Base-by-base conservation (phyloP, 1,140 invertebrate genomes). In the Apis dorsata region DNA sequence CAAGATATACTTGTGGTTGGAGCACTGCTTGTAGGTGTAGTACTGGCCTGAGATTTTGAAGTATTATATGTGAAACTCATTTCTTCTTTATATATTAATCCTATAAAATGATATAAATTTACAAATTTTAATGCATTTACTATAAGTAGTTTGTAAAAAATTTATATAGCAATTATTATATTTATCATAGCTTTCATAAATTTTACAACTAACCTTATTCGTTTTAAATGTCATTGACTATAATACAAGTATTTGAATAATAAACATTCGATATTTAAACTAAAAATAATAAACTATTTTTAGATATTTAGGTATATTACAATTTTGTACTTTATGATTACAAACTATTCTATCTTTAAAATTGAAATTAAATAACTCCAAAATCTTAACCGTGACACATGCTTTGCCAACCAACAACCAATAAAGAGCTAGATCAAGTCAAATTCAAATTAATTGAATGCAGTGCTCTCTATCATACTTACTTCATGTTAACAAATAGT, bases 1-100 rank as follows among this genome's bases (percentile, higher is more conserved):
- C 57, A 89, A 87, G 34, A 88, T 76, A 77, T 90, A 71, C 93
- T 87, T 65, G 90, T 85, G 19, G 92, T 91, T 57, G 92, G 89
- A 49, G 89, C 90, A 86, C 92, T 65, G 1, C 92, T 17, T 0
- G 80, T 28, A 7, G 80, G 28, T 12, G 92, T 90, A 73, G 86
- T 87, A n/a, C 70, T 89, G 5, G 91, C 49, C 53, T 93, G 92
- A 44, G 92, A 90, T 53, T 92, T 93, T 51, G 89, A 76, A 24
- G 87, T 69, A 73, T 90, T 90, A 65, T 89, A 89, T 28, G 28
- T 83, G 60, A 92, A 93, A 91, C 86, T 92, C 91, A 92, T 93
- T 66, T 87, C 92, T 49, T 93, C 60, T 86, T 91, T 79, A 68
- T 62, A 7, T 65, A 13, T 70, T 49, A 28, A 2, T 51, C 53